Conservation (phyloP, 2,113 vertebrate genomes). For the Mus pahari region DNA sequence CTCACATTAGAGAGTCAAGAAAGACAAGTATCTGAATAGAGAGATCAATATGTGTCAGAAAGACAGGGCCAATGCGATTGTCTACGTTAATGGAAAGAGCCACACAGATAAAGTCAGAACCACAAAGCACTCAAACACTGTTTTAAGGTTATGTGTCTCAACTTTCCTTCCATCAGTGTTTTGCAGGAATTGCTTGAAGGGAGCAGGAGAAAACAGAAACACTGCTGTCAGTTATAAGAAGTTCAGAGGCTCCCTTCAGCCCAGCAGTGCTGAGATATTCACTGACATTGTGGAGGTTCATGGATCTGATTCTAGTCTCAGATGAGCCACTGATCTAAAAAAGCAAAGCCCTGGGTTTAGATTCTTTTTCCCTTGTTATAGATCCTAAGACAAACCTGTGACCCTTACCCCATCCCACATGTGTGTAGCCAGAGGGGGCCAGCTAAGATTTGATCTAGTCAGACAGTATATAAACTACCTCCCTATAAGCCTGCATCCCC, state of each 20-base stretch:
- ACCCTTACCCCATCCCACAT: too few relatives aligned
- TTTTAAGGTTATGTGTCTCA: not conserved
- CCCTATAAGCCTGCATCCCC: rapidly evolving
- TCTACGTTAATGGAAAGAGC: not conserved
- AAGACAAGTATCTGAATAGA: not conserved
- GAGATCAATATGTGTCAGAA: not conserved
- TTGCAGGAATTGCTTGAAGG: too few relatives aligned
- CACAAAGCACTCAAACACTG: not conserved
- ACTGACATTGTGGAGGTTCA: not conserved
- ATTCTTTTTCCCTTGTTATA: not conserved
- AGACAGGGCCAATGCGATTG: not conserved
- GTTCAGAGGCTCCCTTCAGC: not conserved
- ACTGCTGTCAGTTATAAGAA: not conserved
- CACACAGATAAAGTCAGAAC: not conserved
- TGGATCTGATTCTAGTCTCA: not conserved
- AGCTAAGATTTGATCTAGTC: too few relatives aligned
- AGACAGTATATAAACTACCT: not conserved
- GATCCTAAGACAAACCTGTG: not conserved
- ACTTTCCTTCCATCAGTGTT: not conserved
- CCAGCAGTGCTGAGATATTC: too few relatives aligned
- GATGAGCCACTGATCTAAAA: not conserved
- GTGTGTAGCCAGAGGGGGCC: rapidly evolving
- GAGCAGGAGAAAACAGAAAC: not conserved
- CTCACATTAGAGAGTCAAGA: not conserved
- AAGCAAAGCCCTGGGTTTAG: not conserved